Conservation (phyloP, 2,113 vertebrate genomes). For the Paramisgurnus dabryanus region DNA sequence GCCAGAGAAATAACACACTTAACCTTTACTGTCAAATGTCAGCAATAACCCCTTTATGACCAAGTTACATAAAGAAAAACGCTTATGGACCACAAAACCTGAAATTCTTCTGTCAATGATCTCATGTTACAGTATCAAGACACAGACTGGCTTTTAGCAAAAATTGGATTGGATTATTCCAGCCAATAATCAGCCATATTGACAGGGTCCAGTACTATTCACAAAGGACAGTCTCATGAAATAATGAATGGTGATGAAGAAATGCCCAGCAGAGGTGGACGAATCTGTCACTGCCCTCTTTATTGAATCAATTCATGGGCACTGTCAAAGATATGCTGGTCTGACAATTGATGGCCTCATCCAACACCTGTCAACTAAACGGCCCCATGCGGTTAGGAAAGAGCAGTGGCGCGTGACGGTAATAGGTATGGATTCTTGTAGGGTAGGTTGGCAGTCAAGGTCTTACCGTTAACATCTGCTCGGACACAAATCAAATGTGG, state of each 20-base stretch:
- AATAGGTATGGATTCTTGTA: not conserved
- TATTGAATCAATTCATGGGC: conserved; percentile 27
- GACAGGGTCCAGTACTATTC: not conserved
- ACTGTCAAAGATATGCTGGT: not conserved
- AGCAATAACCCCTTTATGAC: too few species aligned
- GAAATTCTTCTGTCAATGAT: not conserved
- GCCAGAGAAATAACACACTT: too few species aligned
- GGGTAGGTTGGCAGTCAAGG: not conserved
- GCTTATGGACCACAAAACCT: too few species aligned
- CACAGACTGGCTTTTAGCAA: conserved; percentile 41
- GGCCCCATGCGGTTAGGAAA: not conserved
- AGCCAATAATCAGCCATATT: conserved; percentile 21
- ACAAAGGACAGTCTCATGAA: conserved; percentile 21
- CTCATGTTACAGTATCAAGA: conserved; percentile 28
- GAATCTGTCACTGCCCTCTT: conserved; percentile 18
- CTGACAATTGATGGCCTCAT: conserved; percentile 37
- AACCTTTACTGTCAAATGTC: too few species aligned
- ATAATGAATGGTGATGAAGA: not conserved
- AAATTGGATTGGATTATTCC: not conserved
- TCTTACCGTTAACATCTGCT: not conserved
- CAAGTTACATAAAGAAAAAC: too few species aligned
- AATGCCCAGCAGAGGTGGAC: not conserved
- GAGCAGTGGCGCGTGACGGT: not conserved
- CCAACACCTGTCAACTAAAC: conserved; percentile 37
- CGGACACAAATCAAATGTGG: not conserved